Percentiles rank a stretch among this genome's conserved stretches.
Conservation (phyloP, 2,797 vertebrate genomes). For the Sebastes dallii region DNA sequence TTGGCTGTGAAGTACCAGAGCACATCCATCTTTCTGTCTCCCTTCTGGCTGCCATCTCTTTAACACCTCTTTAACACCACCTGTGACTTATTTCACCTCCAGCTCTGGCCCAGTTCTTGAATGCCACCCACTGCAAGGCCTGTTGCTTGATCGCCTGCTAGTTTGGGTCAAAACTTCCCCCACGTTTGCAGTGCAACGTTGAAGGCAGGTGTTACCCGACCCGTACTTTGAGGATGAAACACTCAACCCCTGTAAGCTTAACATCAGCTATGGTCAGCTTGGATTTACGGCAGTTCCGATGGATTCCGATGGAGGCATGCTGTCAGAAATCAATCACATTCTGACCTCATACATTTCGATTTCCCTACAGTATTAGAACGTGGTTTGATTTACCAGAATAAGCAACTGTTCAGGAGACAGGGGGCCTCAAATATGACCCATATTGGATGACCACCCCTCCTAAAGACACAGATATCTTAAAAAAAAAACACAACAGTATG, state of each 20-base stretch:
- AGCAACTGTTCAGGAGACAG: not conserved
- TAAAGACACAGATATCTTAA: not conserved
- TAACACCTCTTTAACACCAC: conserved; percentile 72
- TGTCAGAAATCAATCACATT: not conserved
- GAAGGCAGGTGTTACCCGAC: not conserved
- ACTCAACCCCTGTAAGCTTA: not conserved
- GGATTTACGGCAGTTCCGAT: not conserved
- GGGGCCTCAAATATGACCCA: too few species aligned
- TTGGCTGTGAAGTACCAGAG: conserved; percentile 39
- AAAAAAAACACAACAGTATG: too few species aligned
- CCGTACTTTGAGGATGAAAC: not conserved
- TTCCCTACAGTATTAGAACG: not conserved
- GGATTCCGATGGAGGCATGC: not conserved
- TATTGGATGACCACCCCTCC: not conserved
- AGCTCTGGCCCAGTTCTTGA: conserved; percentile 18
- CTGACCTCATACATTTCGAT: not conserved
- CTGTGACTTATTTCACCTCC: conserved; percentile 62
- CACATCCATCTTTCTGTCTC: conserved; percentile 55
- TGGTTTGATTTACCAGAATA: not conserved
- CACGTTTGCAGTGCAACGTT: not conserved
- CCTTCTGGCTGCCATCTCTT: conserved; percentile 55
- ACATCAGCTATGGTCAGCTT: not conserved
- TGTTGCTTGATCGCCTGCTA: conserved; percentile 15
- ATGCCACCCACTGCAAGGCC: conserved; percentile 35
- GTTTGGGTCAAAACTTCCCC: conserved; percentile 5